phyloP scores from a whole-genome alignment of 2,888 invertebrate genomes.

The Trachelus stipa region DNA sequence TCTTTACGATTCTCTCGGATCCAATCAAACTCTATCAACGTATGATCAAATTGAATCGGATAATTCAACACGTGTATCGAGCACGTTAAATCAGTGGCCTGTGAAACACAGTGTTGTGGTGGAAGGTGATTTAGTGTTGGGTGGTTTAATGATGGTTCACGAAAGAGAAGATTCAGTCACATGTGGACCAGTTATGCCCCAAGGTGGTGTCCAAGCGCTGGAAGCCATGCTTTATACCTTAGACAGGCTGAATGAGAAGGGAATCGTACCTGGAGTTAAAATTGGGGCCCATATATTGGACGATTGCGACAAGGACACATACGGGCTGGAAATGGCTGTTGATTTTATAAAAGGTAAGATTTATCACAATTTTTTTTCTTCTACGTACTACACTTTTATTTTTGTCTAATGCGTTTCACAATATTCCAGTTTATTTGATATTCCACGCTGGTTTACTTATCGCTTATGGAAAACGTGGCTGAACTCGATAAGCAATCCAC shows the following conservation, averaged over 20 bases:
- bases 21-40: too few species aligned
- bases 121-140: slow-evolving; percentile 85
- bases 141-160: slow-evolving; percentile 94
- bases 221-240: slow-evolving; percentile 91
- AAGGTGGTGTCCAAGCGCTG: slow-evolving; percentile 86
- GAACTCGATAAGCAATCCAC: too few species aligned
- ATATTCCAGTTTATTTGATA: too few species aligned
- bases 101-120: slow-evolving; percentile 84
- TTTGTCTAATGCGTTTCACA: too few species aligned
- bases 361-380: too few species aligned
- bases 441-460: too few species aligned
- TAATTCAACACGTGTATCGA: slow-evolving; percentile 54
- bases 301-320: slow-evolving; percentile 93
- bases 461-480: too few species aligned
- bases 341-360: slow-evolving; percentile 90
- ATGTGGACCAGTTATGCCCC: slow-evolving; percentile 91
- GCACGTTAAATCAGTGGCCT: slow-evolving; percentile 72
- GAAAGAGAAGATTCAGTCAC: slow-evolving; percentile 82
- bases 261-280: slow-evolving; percentile 76
- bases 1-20: too few species aligned
- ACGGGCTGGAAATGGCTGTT: slow-evolving; percentile 91
- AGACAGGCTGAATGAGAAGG: slow-evolving; percentile 76
- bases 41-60: slow-evolving; percentile 16
- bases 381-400: too few species aligned
- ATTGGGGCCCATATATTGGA: slow-evolving; percentile 89